Base-by-base conservation (phyloP, 1,140 invertebrate species). In the Listronotus bonariensis region DNA sequence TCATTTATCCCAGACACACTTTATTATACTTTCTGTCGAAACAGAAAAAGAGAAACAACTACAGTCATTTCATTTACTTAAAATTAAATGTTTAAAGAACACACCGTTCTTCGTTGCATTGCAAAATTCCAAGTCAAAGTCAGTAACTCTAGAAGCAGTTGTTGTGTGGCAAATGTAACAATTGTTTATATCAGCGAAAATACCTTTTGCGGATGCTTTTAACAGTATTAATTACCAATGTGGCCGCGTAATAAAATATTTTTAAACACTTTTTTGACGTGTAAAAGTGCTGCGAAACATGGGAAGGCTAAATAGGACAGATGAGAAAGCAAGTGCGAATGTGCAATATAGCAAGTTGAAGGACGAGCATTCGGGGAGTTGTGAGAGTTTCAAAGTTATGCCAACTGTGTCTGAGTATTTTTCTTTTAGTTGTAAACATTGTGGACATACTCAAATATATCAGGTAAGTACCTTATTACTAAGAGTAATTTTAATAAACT, bases 361-460 rank as follows among this genome's bases (percentile, higher is more conserved):
- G 34, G 46, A 59, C 26, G 17, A 20, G 8, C 31, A 38, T 34
- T n/a, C 51, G 38, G 40, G 53, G 4, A 55, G 53, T 18, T 18
- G 53, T 43, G 57, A 59, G 18, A 49, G 43, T 49, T 17, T 12
- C 17, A 32, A 31, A 17, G 49, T 34, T 38, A 49, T 49, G 46
- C 45, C 57, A 12, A 15, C 26, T 12, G 36, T 59, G 17, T 45
- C 48, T 17, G 57, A 45, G 17, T 59, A 49, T 34, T 17, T 59
- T 31, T 59, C 57, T 45, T 59, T 59, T 34, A 59, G 41, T 59
- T 59, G 57, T 34, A 49, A 31, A 51, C 57, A 59, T 18, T 59
- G 57, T 17, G 57, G 57, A 45, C 57, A 59, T 41, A 49, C 48
- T 17, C 57, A 59, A 15, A 59, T 59, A 38, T 45, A 49, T 59